These are phyloP conservation scores for Fundulus diaphanus DNA, from an alignment of 2,797 vertebrate genomes.

Conservation along the genomic window DNA sequence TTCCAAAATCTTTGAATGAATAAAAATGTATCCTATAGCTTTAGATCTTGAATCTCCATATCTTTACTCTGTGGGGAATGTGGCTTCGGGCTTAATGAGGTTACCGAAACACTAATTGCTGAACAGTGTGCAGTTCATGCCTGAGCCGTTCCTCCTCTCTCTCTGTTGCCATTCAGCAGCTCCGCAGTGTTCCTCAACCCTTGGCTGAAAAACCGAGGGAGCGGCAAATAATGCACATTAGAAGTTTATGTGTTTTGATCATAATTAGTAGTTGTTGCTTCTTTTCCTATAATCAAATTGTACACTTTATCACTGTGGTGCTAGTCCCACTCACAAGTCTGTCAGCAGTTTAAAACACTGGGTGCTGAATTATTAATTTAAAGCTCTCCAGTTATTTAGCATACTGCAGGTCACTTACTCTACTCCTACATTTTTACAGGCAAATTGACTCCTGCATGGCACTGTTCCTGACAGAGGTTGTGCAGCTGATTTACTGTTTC, in stretches of 20 bases:
- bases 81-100: conserved; percentile 30
- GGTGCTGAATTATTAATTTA: conserved; percentile 41
- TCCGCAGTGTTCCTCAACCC: conserved; percentile 9
- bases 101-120: conserved; percentile 47
- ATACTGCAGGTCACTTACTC: conserved; percentile 34
- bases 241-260: conserved; percentile 17
- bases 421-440: conserved; percentile 16
- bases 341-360: conserved; percentile 38
- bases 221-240: conserved; percentile 16
- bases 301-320: not conserved
- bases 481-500: conserved; percentile 41
- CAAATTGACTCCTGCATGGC: conserved; percentile 1
- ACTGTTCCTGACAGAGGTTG: conserved; percentile 35
- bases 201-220: conserved; percentile 8
- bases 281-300: conserved; percentile 10
- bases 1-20: not conserved
- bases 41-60: conserved; percentile 25
- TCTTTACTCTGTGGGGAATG: conserved; percentile 21
- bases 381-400: conserved; percentile 31
- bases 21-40: not conserved
- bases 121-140: conserved; percentile 17
- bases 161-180: not conserved
- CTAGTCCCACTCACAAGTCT: conserved; percentile 16
- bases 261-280: conserved; percentile 12
- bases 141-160: conserved; percentile 8